Evolutionary conservation across 2,113 vertebrate genomes (phyloP).

Genomic region (Gyps fulvus): DNA sequence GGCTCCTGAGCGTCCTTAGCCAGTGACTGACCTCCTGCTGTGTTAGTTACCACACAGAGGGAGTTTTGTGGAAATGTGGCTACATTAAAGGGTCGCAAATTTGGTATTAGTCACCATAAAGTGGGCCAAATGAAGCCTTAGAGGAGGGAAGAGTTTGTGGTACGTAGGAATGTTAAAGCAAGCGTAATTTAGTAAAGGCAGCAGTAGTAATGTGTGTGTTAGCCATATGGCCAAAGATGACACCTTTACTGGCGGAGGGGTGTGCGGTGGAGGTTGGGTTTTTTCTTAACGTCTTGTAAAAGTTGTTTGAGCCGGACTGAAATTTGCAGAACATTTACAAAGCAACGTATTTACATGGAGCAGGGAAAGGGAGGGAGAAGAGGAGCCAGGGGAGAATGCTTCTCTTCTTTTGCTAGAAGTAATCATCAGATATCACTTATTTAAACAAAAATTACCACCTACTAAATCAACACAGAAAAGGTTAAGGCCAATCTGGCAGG

Average conservation of each 20-base stretch:
- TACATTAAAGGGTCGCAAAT: neutral
- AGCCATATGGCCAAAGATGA: neutral
- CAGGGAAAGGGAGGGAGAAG: neutral
- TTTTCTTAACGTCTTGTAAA: neutral
- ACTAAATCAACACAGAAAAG: neutral
- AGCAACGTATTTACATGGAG: neutral
- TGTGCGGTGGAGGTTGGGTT: neutral
- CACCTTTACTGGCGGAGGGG: neutral
- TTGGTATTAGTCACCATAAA: neutral
- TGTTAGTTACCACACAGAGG: neutral
- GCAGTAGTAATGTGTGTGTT: neutral
- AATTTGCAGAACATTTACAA: neutral
- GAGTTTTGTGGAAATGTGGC: neutral
- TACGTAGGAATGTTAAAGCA: neutral
- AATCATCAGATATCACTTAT: neutral
- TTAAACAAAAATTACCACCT: neutral
- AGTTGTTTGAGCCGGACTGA: neutral
- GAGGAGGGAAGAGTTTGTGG: rapidly evolving
- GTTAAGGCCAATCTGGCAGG: neutral
- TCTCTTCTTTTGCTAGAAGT: neutral
- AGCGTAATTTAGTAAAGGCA: rapidly evolving
- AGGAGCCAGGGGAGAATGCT: neutral
- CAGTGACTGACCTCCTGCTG: neutral
- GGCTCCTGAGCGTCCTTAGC: neutral
- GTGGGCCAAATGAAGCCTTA: neutral